Percentiles rank a stretch among this genome's conserved stretches.
These are phyloP conservation scores for Liasis olivaceus DNA, from an alignment of 2,797 vertebrate species.

Conservation along the genomic window DNA sequence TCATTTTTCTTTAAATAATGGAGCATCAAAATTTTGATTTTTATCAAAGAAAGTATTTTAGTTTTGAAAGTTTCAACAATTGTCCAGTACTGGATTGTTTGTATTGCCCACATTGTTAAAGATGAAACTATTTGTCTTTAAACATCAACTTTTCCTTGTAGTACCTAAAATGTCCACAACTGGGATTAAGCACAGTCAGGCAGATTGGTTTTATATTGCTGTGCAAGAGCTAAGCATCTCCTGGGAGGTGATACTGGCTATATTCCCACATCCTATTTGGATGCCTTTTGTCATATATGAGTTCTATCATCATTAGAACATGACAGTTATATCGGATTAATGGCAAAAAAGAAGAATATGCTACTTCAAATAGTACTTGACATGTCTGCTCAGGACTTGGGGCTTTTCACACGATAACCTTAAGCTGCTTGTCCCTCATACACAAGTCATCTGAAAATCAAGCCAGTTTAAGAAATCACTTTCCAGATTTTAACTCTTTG, in stretches of 20 bases:
- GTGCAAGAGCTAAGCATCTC: background rate
- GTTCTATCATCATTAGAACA: background rate
- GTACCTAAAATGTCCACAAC: background rate
- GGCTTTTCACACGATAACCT: too few species aligned
- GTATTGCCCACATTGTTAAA: constrained; percentile 34
- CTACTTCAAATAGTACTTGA: background rate
- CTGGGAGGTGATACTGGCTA: too few species aligned
- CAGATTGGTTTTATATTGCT: background rate
- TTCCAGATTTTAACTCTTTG: too few species aligned
- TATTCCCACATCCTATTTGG: background rate
- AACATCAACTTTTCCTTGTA: background rate
- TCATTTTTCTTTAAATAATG: constrained; percentile 53
- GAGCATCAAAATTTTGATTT: constrained; percentile 61
- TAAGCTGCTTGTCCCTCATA: too few species aligned
- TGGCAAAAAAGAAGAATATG: background rate
- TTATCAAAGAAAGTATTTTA: constrained; percentile 29
- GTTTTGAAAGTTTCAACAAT: constrained; percentile 47
- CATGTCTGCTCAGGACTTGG: background rate
- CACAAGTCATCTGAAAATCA: too few species aligned
- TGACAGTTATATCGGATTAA: background rate
- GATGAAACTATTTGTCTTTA: constrained; percentile 20
- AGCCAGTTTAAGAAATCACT: too few species aligned
- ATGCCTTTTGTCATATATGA: background rate
- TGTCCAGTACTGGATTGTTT: constrained; percentile 17
- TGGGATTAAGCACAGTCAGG: background rate